phyloP scores from a whole-genome alignment of 1,140 invertebrate species.

The Cydia strobilella region DNA sequence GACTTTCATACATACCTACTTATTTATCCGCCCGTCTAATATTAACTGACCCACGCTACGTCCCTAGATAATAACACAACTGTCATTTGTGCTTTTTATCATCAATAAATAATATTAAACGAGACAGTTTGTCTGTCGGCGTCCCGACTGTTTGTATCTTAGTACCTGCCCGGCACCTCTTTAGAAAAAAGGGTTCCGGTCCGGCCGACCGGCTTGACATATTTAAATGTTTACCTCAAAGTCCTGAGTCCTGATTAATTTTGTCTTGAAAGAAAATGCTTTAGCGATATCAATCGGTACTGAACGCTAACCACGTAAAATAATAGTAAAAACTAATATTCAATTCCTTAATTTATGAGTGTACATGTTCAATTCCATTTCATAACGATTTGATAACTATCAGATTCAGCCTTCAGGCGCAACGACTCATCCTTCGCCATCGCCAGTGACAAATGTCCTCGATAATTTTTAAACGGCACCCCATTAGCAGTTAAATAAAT shows the following conservation, averaged over 20 bases:
- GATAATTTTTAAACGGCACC: not conserved
- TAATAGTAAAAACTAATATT: no score
- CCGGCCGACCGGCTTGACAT: not conserved
- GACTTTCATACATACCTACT: slow-evolving; percentile 5
- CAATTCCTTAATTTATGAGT: no score
- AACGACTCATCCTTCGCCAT: not conserved
- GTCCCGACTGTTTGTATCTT: not conserved
- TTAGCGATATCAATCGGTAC: not conserved
- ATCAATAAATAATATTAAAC: slow-evolving; percentile 26
- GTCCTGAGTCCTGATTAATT: not conserved
- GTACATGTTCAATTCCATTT: no score
- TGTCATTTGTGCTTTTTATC: slow-evolving; percentile 16
- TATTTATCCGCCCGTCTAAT: slow-evolving; percentile 5
- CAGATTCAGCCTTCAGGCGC: no score
- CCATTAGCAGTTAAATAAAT: slow-evolving; percentile 19
- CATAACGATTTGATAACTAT: no score
- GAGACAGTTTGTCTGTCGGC: slow-evolving; percentile 1
- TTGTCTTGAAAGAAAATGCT: not conserved
- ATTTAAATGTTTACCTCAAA: not conserved
- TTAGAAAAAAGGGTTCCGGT: not conserved
- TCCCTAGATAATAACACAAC: slow-evolving; percentile 17
- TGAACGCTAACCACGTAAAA: not conserved
- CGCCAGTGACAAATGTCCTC: not conserved
- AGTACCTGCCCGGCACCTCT: slow-evolving; percentile 1
- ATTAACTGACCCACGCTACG: slow-evolving; percentile 2